Evolutionary conservation across 2,888 invertebrate species (phyloP), one percentile per base, ranked within the genome.

Genomic region (Mythimna pallens): DNA sequence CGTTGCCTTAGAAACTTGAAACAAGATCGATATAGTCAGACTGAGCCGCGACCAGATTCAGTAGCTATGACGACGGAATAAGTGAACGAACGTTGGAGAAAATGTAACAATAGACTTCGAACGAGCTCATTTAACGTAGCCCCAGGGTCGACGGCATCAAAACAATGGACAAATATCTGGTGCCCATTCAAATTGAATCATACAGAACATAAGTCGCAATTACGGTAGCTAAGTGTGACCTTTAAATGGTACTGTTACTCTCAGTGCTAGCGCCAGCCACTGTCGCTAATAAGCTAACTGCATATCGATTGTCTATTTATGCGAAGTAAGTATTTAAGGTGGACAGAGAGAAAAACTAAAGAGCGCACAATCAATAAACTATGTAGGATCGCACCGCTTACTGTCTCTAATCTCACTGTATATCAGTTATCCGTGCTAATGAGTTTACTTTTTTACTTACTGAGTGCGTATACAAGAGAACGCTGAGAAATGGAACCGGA

Each of bases 141-240:
- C 78, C 66, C 83, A 81, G 81, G 88, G 86, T 89, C 88, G 86
- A 87, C 86, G 88, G 80, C 89, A 85, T 65, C 78, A 81, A 89
- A 86, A 89, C 91, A 89, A 90, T 89, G 83, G 81, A 76, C 82
- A 78, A 87, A 87, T 86, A 85, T 81, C 85, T 82, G 70, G 73
- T 76, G 76, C 69, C 71, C 73, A 86, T 83, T 77, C 80, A 78
- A 64, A 84, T 76, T 70, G 68, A 79, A 78, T 79, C 67, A 73
- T 79, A 77, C 58, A 65, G 68, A 76, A 76, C 67, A 52, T 69
- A 71, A 78, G 54, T 68, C 62, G 25, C 70, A 74, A 65, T 73
- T 68, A 52, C 77, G 65, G 73, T 81, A 66, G 62, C 64, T 73
- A 70, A 64, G 71, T 71, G 62, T 78, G 73, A 86, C 82, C 84